Evolutionary conservation across 2,113 vertebrate genomes (phyloP).

Genomic region (Rafetus swinhoei): DNA sequence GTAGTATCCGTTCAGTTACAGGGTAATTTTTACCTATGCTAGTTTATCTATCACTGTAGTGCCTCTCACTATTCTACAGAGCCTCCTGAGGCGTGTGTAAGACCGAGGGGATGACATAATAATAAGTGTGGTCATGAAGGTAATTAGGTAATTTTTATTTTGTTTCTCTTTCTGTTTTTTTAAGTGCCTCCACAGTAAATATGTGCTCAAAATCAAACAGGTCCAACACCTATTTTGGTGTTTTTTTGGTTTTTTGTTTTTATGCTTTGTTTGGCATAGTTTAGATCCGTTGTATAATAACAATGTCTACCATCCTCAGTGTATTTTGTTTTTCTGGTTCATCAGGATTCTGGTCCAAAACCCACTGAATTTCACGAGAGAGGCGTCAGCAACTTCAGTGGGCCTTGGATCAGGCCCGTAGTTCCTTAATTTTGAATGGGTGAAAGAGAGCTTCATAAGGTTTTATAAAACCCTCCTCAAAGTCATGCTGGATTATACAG

Average conservation of each 20-base stretch:
- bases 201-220: conserved; percentile 59
- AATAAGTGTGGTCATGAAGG: conserved; percentile 58
- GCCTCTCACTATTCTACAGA: conserved; percentile 13
- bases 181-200: conserved; percentile 59
- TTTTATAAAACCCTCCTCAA: not conserved
- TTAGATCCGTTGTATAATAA: not conserved
- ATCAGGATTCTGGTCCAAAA: not conserved
- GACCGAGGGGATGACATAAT: conserved; percentile 35
- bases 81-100: conserved; percentile 30
- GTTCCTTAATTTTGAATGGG: not conserved
- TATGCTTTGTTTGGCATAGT: not conserved
- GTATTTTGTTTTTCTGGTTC: conserved; percentile 10
- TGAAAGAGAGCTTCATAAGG: not conserved
- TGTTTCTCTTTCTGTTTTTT: conserved; percentile 34
- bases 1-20: not conserved
- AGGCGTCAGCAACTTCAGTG: not conserved
- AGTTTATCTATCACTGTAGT: conserved; percentile 5
- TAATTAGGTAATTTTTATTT: conserved; percentile 53
- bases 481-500: not conserved
- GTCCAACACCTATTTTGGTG: not conserved
- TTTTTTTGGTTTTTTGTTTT: conserved; percentile 36
- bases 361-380: not conserved
- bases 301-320: not conserved
- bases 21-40: not conserved
- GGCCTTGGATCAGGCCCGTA: not conserved